Percentiles rank a stretch among this genome's conserved stretches.
phyloP scores from a whole-genome alignment of 1,140 invertebrate species.

The Melitaea cinxia region DNA sequence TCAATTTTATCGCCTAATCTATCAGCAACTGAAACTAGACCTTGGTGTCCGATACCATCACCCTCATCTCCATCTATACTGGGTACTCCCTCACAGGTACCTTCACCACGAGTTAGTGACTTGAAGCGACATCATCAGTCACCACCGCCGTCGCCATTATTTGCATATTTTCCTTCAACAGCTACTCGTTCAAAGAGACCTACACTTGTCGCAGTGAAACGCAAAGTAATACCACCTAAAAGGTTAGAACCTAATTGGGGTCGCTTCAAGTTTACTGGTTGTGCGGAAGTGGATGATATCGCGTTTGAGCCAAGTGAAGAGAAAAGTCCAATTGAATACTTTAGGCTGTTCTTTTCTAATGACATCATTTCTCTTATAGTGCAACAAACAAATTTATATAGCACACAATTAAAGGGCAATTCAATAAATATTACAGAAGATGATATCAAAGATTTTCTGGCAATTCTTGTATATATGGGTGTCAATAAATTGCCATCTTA shows the following conservation, averaged over 20 bases:
- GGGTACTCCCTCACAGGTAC: too few species aligned
- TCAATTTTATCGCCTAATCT: not conserved
- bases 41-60: not conserved
- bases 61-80: not conserved
- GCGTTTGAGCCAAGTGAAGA: too few species aligned
- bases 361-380: not conserved
- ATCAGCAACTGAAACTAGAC: not conserved
- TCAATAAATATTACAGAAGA: conserved; percentile 26
- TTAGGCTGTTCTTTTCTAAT: not conserved
- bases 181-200: not conserved
- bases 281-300: too few species aligned
- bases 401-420: conserved; percentile 7
- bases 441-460: conserved; percentile 30
- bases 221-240: not conserved
- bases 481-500: conserved; percentile 40
- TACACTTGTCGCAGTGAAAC: not conserved
- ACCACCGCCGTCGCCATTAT: not conserved
- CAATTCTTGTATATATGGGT: conserved; percentile 37
- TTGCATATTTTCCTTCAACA: not conserved
- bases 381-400: conserved; percentile 10
- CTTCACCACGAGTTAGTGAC: too few species aligned
- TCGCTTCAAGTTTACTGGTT: too few species aligned
- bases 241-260: too few species aligned
- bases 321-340: not conserved
- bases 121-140: too few species aligned